Evolutionary conservation across 2,888 invertebrate genomes (phyloP).

Genomic region (Ornithoptera priamus): DNA sequence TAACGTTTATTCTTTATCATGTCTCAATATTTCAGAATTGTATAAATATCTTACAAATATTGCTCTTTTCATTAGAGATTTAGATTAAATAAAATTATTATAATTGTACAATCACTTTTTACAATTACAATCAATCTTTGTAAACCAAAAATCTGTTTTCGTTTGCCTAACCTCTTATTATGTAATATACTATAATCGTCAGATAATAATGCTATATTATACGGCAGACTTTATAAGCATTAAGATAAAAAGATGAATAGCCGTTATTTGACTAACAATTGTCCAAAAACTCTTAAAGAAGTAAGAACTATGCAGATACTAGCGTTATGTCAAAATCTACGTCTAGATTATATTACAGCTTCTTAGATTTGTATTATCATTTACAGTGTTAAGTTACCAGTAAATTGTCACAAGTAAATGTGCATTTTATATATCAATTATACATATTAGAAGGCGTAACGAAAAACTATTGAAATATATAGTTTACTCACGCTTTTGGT

Average conservation of each 20-base stretch:
- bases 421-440: neutral
- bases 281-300: too few relatives aligned
- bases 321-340: neutral
- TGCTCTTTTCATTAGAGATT: too few relatives aligned
- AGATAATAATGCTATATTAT: neutral
- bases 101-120: neutral
- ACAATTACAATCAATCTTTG: neutral
- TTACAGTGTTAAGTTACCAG: neutral
- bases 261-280: too few relatives aligned
- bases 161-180: too few relatives aligned
- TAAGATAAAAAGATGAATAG: neutral
- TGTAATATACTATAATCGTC: neutral
- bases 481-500: neutral
- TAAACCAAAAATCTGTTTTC: neutral
- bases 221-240: neutral
- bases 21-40: neutral
- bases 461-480: too few relatives aligned
- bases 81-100: too few relatives aligned
- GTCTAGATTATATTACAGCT: neutral
- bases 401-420: too few relatives aligned
- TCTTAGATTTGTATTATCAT: neutral
- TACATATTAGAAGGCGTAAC: neutral
- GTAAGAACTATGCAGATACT: too few relatives aligned
- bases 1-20: constrained; percentile 10
- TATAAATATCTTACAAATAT: neutral